phyloP scores from a whole-genome alignment of 2,888 invertebrate species.

The Cheilosia urbana region DNA sequence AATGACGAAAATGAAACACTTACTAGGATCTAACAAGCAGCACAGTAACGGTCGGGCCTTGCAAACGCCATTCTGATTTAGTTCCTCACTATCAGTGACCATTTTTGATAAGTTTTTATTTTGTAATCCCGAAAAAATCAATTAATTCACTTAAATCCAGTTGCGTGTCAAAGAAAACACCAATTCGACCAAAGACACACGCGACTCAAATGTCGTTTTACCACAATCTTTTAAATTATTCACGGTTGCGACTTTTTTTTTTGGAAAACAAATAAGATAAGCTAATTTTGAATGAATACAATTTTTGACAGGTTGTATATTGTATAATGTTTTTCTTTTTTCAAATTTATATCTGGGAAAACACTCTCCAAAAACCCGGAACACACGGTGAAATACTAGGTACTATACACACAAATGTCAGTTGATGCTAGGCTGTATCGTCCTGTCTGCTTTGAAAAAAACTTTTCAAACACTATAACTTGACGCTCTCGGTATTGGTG shows the following conservation, averaged over 20 bases:
- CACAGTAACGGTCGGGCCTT: conserved; percentile 83
- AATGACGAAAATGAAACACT: conserved; percentile 76
- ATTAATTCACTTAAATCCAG: conserved; percentile 11
- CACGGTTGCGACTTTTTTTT: not conserved
- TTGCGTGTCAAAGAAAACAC: conserved; percentile 2
- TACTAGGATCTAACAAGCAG: conserved; percentile 83
- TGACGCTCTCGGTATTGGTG: conserved; percentile 29
- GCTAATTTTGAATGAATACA: conserved; percentile 1
- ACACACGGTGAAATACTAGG: conserved; percentile 55
- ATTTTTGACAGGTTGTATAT: conserved; percentile 29
- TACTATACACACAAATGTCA: conserved; percentile 58
- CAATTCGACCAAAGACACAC: conserved; percentile 21
- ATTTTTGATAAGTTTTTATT: conserved; percentile 71
- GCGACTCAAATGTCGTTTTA: conserved; percentile 16
- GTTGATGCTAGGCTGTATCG: conserved; percentile 40
- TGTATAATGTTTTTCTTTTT: conserved; percentile 19
- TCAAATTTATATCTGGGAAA: conserved; percentile 33
- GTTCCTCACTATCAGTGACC: conserved; percentile 79
- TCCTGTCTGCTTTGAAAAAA: conserved; percentile 47
- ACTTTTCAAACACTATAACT: conserved; percentile 47
- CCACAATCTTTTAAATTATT: not conserved
- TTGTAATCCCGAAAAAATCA: conserved; percentile 19
- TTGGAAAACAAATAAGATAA: not conserved
- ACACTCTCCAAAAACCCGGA: conserved; percentile 48
- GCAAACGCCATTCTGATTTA: conserved; percentile 82